phyloP scores from a whole-genome alignment of 2,113 vertebrate genomes.

The Rallus limicola region DNA sequence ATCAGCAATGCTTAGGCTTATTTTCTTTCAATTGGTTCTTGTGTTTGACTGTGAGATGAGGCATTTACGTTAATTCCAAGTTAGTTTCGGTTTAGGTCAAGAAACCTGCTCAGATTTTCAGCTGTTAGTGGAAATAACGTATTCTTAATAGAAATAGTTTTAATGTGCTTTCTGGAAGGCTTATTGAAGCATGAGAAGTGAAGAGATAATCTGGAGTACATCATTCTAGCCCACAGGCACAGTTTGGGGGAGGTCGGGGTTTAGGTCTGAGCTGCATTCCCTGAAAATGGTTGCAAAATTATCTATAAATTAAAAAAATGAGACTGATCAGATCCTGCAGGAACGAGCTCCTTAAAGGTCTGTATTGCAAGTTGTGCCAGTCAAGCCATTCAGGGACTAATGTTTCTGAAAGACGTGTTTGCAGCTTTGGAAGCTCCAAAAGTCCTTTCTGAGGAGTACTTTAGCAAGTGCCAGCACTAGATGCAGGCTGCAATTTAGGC shows the following conservation, averaged over 20 bases:
- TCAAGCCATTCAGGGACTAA: not conserved
- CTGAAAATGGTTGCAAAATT: not conserved
- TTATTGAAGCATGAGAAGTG: not conserved
- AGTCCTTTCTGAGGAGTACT: not conserved
- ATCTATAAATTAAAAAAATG: not conserved
- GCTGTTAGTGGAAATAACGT: not conserved
- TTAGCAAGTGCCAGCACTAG: not conserved
- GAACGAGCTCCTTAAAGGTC: not conserved
- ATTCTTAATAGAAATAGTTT: not conserved
- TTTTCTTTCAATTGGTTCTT: not conserved
- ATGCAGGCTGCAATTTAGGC: not conserved
- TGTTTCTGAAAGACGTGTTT: not conserved
- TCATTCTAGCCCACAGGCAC: not conserved
- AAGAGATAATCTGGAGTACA: not conserved
- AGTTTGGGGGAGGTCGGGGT: not conserved
- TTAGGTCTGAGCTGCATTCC: not conserved
- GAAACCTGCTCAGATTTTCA: not conserved
- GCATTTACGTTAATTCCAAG: not conserved
- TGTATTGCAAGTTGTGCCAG: not conserved
- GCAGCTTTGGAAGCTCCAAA: not conserved
- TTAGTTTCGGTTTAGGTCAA: not conserved
- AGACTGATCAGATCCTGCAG: not conserved
- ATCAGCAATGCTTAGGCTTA: not conserved
- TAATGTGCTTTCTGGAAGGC: not conserved
- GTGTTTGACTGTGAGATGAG: not conserved